These are phyloP conservation scores for Crossaster papposus DNA, from an alignment of 53 echinoderm and acorn worm genomes.

Conservation along the genomic window DNA sequence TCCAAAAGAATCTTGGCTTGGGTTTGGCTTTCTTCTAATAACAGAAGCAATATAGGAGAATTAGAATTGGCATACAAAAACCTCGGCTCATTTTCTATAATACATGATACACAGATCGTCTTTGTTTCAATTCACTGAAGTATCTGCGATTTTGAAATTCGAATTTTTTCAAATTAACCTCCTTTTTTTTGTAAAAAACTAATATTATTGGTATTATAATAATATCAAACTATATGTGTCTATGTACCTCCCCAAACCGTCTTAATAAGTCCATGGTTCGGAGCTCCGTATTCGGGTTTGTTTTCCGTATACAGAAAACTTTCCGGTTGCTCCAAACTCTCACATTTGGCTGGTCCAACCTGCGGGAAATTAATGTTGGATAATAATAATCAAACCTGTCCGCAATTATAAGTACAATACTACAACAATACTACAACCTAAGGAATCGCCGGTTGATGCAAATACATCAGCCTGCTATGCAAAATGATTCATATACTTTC, in stretches of 20 bases:
- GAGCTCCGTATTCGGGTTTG: neutral
- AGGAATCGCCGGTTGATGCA: too few species aligned
- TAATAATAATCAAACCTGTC: neutral
- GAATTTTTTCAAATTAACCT: too few species aligned
- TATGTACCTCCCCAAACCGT: neutral
- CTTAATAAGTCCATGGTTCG: neutral
- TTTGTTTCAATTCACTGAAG: too few species aligned
- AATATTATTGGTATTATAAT: neutral
- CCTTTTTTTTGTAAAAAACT: too few species aligned
- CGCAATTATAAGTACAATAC: too few species aligned
- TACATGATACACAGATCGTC: too few species aligned
- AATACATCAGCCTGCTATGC: too few species aligned
- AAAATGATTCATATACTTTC: too few species aligned
- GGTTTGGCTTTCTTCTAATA: neutral
- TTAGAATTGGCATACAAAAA: neutral
- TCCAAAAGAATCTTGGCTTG: constrained; percentile 24
- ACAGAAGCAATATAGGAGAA: neutral
- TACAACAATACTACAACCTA: too few species aligned
- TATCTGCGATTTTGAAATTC: too few species aligned
- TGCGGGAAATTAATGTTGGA: neutral
- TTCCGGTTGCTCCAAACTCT: constrained; percentile 4
- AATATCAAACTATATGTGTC: neutral
- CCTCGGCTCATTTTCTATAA: too few species aligned
- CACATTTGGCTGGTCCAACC: neutral
- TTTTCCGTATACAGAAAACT: constrained; percentile 12